Conservation (phyloP, 2,888 invertebrate genomes). For the Poecilobothrus nobilitatus region DNA sequence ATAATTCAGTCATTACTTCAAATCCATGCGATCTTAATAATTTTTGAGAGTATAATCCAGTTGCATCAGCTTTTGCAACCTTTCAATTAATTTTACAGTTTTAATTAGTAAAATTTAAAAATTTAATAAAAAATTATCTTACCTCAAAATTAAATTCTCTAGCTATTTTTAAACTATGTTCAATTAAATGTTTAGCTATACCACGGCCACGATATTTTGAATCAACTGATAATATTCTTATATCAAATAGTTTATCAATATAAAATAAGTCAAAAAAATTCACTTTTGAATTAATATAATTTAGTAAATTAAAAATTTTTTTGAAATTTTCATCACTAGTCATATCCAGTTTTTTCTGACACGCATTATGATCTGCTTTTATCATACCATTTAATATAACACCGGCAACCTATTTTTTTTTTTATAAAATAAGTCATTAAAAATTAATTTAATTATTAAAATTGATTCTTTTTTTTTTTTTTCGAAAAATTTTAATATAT, state of each 20-base stretch:
- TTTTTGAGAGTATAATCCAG: conserved; percentile 69
- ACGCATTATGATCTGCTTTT: conserved; percentile 61
- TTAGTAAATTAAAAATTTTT: conserved; percentile 68
- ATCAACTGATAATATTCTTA: conserved; percentile 72
- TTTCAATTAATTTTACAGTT: conserved; percentile 30
- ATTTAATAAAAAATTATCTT: not conserved
- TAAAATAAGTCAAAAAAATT: conserved; percentile 60
- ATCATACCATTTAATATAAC: conserved; percentile 71
- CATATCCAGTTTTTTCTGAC: conserved; percentile 55
- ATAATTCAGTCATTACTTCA: conserved; percentile 53
- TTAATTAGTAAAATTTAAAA: not conserved
- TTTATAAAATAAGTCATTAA: conserved; percentile 26
- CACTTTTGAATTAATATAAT: conserved; percentile 58
- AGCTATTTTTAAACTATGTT: conserved; percentile 58
- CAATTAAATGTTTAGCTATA: conserved; percentile 63
- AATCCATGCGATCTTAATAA: conserved; percentile 62
- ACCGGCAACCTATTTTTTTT: conserved; percentile 62
- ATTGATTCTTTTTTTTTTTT: too few relatives aligned
- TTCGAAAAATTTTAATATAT: not conserved
- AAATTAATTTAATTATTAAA: not conserved
- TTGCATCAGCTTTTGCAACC: conserved; percentile 74
- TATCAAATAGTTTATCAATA: conserved; percentile 66
- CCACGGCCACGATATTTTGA: conserved; percentile 59
- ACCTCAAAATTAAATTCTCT: conserved; percentile 62
- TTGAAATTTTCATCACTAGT: conserved; percentile 63